Conservation (phyloP, 2,797 vertebrate genomes). For the Pseudocheirus occidentalis region DNA sequence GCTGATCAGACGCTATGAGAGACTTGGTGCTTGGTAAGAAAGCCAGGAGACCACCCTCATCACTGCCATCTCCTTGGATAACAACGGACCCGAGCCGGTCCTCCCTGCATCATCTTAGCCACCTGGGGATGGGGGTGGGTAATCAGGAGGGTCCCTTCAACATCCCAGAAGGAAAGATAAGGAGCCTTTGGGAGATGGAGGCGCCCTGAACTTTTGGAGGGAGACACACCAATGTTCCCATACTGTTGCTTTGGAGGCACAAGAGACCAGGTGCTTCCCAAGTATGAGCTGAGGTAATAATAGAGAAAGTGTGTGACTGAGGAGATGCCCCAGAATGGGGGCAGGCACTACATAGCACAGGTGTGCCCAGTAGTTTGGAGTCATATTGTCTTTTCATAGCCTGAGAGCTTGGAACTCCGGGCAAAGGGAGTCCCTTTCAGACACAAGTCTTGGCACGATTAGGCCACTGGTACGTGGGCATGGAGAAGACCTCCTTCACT, state of each 20-base stretch:
- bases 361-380: not conserved
- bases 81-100: not conserved
- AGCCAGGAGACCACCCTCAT: not conserved
- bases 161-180: not conserved
- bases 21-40: not conserved
- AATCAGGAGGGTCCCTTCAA: not conserved
- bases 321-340: not conserved
- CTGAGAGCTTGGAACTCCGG: not conserved
- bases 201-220: not conserved
- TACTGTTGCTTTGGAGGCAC: not conserved
- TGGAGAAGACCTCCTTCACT: not conserved
- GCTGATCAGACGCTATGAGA: not conserved
- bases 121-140: not conserved
- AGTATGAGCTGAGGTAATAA: not conserved
- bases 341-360: not conserved
- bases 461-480: too few relatives aligned
- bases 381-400: not conserved
- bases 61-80: not conserved
- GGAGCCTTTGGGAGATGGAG: not conserved
- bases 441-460: not conserved
- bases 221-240: not conserved
- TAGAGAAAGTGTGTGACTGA: not conserved
- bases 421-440: not conserved
- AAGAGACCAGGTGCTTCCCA: not conserved
- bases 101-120: not conserved